Percentiles rank a stretch among this genome's conserved stretches.
Evolutionary conservation across 2,113 vertebrate genomes (phyloP).

Genomic region (Silurus glanis): DNA sequence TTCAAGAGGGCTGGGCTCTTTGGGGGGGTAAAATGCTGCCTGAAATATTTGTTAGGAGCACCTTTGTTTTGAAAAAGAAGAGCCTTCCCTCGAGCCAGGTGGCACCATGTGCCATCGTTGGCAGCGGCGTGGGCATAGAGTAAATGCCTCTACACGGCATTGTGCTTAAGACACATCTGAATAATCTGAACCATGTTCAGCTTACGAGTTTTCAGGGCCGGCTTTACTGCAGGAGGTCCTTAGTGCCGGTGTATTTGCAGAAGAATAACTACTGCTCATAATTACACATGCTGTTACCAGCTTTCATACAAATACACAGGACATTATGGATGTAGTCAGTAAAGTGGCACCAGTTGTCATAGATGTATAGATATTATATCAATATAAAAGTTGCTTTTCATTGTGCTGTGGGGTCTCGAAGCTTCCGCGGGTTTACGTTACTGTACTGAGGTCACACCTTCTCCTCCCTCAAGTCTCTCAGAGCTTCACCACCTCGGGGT

Average conservation of each 20-base stretch:
- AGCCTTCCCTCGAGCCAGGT: conserved; percentile 84
- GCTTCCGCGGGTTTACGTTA: conserved; percentile 9
- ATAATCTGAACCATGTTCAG: conserved; percentile 99
- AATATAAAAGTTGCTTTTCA: conserved; percentile 39
- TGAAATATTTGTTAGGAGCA: conserved; percentile 76
- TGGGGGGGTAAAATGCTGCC: conserved; percentile 84
- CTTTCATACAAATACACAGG: background rate
- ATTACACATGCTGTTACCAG: background rate
- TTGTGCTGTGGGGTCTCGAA: conserved; percentile 41
- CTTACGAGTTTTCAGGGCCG: conserved; percentile 79
- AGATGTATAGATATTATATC: conserved; percentile 16
- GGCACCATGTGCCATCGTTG: conserved; percentile 88
- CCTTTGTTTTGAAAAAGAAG: conserved; percentile 80
- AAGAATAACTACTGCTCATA: background rate
- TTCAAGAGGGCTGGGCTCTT: conserved; percentile 41
- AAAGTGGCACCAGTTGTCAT: conserved; percentile 23
- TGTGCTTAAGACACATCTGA: conserved; percentile 91
- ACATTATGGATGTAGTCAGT: conserved; percentile 14
- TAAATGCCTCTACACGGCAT: conserved; percentile 97
- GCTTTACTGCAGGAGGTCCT: conserved; percentile 57
- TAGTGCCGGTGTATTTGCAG: background rate
- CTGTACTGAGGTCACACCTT: conserved; percentile 11
- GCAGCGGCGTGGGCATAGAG: conserved; percentile 86
- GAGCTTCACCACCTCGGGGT: conserved; percentile 4
- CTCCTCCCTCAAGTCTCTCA: background rate